Percentiles rank a stretch among this genome's conserved stretches.
These are phyloP conservation scores for Drosophila neonasuta DNA, from an alignment of 2,888 invertebrate genomes.

Conservation along the genomic window DNA sequence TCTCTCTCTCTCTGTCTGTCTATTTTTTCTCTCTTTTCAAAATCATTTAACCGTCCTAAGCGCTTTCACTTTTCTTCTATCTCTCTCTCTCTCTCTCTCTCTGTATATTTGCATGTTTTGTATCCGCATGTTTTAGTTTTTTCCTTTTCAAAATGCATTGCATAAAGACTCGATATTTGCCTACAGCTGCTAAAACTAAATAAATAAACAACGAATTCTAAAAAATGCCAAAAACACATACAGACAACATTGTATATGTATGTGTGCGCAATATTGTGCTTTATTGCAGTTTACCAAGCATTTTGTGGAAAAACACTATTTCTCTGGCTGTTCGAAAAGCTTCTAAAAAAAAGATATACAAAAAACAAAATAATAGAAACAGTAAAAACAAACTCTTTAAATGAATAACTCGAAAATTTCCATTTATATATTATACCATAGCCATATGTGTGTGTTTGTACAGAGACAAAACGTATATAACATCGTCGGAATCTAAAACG, in stretches of 20 bases:
- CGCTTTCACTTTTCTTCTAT: conserved; percentile 5
- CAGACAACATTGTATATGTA: conserved; percentile 15
- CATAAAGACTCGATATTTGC: conserved; percentile 45
- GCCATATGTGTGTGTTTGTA: conserved; percentile 7
- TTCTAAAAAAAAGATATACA: conserved; percentile 9
- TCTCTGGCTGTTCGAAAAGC: conserved; percentile 39
- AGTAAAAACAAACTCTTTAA: conserved; percentile 37
- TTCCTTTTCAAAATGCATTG: conserved; percentile 40
- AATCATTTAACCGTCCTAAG: conserved; percentile 11
- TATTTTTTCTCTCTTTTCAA: conserved; percentile 1
- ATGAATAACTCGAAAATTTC: conserved; percentile 42
- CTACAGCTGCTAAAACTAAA: conserved; percentile 29
- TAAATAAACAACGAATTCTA: conserved; percentile 31
- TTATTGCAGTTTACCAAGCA: conserved; percentile 60
- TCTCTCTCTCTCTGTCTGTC: conserved; percentile 15
- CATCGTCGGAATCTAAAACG: conserved; percentile 43
- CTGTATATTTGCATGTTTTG: conserved; percentile 57
- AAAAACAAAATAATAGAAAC: conserved; percentile 11
- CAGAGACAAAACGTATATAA: neutral
- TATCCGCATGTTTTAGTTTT: conserved; percentile 55
- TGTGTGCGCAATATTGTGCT: conserved; percentile 17
- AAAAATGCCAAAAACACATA: conserved; percentile 28
- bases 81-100: conserved; percentile 13
- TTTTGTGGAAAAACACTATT: conserved; percentile 54
- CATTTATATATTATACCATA: conserved; percentile 4